Conservation (phyloP, 2,113 vertebrate genomes). For the Anguilla rostrata region DNA sequence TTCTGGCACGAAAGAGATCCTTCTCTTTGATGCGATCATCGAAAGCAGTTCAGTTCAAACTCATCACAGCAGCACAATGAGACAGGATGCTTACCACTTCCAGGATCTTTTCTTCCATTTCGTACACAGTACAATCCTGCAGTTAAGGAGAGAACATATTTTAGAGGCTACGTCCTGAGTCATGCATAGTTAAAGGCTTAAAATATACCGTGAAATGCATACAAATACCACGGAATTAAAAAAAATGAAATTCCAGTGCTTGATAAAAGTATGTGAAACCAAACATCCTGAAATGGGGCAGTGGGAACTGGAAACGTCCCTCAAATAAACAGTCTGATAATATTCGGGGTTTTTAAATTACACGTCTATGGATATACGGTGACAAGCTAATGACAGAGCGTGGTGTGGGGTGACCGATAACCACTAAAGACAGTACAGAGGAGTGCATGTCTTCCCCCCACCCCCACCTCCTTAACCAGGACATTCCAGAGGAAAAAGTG, state of each 20-base stretch:
- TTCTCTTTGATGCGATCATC: background rate
- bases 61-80: background rate
- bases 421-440: background rate
- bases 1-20: background rate
- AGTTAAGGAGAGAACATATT: slow-evolving; percentile 52
- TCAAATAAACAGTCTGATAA: background rate
- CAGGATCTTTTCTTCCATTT: slow-evolving; percentile 95
- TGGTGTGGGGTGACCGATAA: slow-evolving; percentile 8
- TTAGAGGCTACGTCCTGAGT: slow-evolving; percentile 13
- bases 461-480: background rate
- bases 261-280: slow-evolving; percentile 8
- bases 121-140: slow-evolving; percentile 86
- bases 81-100: slow-evolving; percentile 81
- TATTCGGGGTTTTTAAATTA: slow-evolving; percentile 35
- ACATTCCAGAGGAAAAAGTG: background rate
- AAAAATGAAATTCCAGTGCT: background rate
- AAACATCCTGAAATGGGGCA: slow-evolving; percentile 42
- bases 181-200: background rate
- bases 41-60: background rate
- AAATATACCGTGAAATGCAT: background rate
- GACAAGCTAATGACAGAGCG: slow-evolving; percentile 20
- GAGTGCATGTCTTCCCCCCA: background rate
- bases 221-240: background rate
- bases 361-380: slow-evolving; percentile 1
- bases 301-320: background rate